Conservation (phyloP, 1,140 invertebrate genomes). For the Hypsibius dujardini region DNA sequence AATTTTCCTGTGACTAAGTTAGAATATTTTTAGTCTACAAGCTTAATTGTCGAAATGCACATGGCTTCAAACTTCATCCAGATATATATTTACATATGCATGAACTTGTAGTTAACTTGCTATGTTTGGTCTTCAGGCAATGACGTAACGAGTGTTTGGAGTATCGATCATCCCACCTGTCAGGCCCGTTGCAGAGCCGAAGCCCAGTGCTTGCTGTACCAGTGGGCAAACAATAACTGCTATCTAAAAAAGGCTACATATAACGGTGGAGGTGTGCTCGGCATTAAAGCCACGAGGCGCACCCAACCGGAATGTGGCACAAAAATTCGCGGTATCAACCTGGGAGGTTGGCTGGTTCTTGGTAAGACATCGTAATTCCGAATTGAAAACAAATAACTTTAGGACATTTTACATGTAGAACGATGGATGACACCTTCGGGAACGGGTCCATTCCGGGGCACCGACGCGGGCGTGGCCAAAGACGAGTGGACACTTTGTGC, state of each 20-base stretch:
- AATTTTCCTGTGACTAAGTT: no score
- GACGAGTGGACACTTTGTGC: constrained; percentile 4
- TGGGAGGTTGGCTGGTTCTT: not conserved
- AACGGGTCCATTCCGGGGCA: not conserved
- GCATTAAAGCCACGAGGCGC: not conserved
- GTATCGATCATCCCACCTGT: no score
- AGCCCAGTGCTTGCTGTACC: not conserved
- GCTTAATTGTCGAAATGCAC: not conserved
- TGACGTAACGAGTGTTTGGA: no score
- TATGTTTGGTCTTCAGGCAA: not conserved
- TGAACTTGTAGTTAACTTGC: no score
- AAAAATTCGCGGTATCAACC: constrained; percentile 1
- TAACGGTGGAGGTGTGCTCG: not conserved
- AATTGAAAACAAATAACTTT: no score
- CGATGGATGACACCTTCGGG: no score
- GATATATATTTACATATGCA: not conserved
- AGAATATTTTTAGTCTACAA: no score
- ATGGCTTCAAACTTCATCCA: not conserved
- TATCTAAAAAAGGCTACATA: not conserved
- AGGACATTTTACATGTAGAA: not conserved
- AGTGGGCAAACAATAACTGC: not conserved
- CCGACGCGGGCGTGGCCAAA: not conserved
- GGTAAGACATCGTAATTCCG: not conserved
- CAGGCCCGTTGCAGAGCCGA: not conserved
- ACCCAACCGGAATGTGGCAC: not conserved